Evolutionary conservation across 2,113 vertebrate species (phyloP), one percentile per base, ranked within the genome.

Genomic region (Morone chrysops): DNA sequence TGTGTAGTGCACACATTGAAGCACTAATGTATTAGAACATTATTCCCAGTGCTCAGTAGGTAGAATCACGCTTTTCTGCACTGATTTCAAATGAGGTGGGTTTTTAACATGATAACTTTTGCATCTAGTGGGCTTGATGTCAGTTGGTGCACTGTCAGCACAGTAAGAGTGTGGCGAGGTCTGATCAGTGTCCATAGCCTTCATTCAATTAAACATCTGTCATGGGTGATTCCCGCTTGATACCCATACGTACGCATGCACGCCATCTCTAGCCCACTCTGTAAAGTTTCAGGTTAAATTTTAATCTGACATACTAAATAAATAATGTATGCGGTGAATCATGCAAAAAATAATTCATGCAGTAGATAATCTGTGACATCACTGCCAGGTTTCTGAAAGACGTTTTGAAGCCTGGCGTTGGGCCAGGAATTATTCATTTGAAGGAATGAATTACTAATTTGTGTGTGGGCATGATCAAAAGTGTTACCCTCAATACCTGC

Each of bases 131-230:
- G 68, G 57, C 51, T 78, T 51, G 51, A 53, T 40, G n/a, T 63
- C 45, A 62, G 31, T n/a, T 4, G n/a, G 41, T 47, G 70, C 43
- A 22, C 71, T 5, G 81, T 75, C 69, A 1, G 78, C 67, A 66
- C 48, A 38, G 53, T 70, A 13, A 51, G 53, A 72, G 40, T 13
- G 41, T 8, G 36, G 38, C 20, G 2, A 10, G 48, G 22, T 81
- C 40, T 72, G 56, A 78, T 85, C 80, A 25, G 25, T 31, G 79
- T 47, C 61, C 69, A 62, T 0, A 13, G 31, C 54, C 57, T 80
- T 57, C 13, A 68, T 70, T 78, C 66, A 86, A 76, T 81, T 72
- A 80, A 75, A 67, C 78, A 68, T 71, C 48, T 69, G 17, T 17
- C 53, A 84, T 69, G 20, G 31, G 45, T 45, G 18, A 14, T 62